Base-by-base conservation (phyloP, 2,888 invertebrate species). In the Philereme vetulata region DNA sequence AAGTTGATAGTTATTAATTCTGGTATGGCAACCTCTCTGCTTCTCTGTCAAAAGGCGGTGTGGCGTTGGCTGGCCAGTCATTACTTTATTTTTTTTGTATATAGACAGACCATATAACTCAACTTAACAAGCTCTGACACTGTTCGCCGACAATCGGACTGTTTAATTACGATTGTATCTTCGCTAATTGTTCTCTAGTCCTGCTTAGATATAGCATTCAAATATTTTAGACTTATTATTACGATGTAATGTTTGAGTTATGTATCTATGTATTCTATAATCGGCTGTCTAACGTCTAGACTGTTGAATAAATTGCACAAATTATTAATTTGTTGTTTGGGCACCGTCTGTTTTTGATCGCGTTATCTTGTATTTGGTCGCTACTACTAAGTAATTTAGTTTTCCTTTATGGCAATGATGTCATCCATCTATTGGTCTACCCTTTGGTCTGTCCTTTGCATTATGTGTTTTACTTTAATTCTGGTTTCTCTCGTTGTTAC, bases 401-500 rank as follows among this genome's bases (percentile, higher is more conserved):
- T 36, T 5, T 7, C 35, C 35, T 36, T 1, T 36, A 36, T 36
- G 35, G 1, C 35, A 36, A 36, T 1, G 0, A 6, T 7, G 1
- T 36, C 35, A 36, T 36, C 5, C 21, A 21, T 21, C 35, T 36
- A 7, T 5, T 36, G 35, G 35, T 36, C 35, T 36, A 7, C 35
- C 35, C 35, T 3, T 7, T 36, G 7, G 5, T 36, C 5, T 36
- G 7, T 36, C 35, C 35, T 36, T 7, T 36, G 35, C 5, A 10
- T 11, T 5, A 43, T 5, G 5, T 5, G 5, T 5, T 5, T 9
- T 9, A 9, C 7, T 10, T 36, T 48, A 4, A 8, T 43, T 4
- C 11, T 10, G 6, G 7, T 34, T 34, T n/a, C 32, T 10, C 35
- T 11, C 10, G 57, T 90, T 90, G 90, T 90, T 90, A 50, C 90